Base-by-base conservation (phyloP, 2,888 invertebrate genomes). In the Aleiodes testaceus region DNA sequence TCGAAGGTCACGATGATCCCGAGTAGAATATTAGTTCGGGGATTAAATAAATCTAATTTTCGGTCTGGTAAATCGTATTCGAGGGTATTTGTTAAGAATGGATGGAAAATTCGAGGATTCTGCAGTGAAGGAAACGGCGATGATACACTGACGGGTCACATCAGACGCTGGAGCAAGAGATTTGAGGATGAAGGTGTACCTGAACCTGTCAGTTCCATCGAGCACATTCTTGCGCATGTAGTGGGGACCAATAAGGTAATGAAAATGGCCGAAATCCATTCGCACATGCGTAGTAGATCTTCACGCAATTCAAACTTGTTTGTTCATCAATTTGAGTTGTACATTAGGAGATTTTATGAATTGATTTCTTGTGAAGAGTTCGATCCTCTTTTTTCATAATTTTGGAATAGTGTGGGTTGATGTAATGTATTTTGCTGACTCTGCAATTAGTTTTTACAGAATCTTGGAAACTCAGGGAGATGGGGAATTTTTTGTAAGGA, bases 171-270 rank as follows among this genome's bases (percentile, higher is more conserved):
- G 91, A 84, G 82, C 42, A 74, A 82, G 2, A 88, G 86, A 79
- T 88, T 91, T 74, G 81, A 86, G 74, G 81, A 85, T 12, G 87
- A 88, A 47, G 87, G 88, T 36, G 86, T 92, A 65, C 87, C 88
- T 0, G 91, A 92, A 79, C 88, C 90, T 4, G 85, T 88, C 1
- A 89, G 89, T 78, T 91, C 91, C 70, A 87, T 91, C 53, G 89
- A 90, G 76, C 89, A 90, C 77, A 90, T 92, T 74, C 83, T 91
- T 63, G 90, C 91, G 12, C 89, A 90, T 82, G 88, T 90, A 55
- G 80, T 91, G 45, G 87, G 89, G 52, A 87, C 84, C 9, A 88
- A 88, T 78, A 91, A 90, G 84, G 92, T 92, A 87, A 84, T 83
- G 44, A 61, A 55, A 52, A 59, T 69, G 7, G 12, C 7, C 3